A percentile compares a stretch with the other conserved stretches of the same genome.
phyloP scores from a whole-genome alignment of 2,113 vertebrate genomes.

The Xiphophorus hellerii region DNA sequence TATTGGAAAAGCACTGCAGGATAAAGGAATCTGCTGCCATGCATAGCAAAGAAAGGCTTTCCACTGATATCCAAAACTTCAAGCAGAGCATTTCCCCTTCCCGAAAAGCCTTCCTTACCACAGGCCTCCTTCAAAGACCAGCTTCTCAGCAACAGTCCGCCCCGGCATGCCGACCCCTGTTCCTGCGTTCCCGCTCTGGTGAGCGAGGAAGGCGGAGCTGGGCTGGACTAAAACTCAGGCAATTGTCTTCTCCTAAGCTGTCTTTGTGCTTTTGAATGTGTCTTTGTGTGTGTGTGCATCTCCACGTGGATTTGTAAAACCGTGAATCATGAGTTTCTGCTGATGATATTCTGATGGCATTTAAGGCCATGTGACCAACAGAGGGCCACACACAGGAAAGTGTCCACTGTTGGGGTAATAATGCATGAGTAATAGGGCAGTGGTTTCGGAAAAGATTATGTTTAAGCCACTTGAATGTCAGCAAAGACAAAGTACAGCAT shows the following conservation, averaged over 20 bases:
- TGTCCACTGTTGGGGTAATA: not conserved
- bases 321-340: conserved; percentile 54
- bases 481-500: not conserved
- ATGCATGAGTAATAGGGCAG: conserved; percentile 17
- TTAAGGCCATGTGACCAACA: conserved; percentile 34
- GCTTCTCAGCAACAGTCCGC: conserved; percentile 35
- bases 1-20: conserved; percentile 38
- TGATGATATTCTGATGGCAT: conserved; percentile 56
- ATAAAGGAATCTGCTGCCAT: conserved; percentile 51
- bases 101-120: conserved; percentile 59
- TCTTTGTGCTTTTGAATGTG: conserved; percentile 21
- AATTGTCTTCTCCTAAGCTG: conserved; percentile 71
- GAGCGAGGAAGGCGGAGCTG: conserved; percentile 60
- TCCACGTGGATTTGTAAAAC: conserved; percentile 33
- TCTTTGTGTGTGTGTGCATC: conserved; percentile 18
- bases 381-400: conserved; percentile 7
- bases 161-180: conserved; percentile 68
- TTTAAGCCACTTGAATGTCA: not conserved
- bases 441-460: conserved; percentile 10
- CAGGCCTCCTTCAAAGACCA: conserved; percentile 69
- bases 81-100: conserved; percentile 70
- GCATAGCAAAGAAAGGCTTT: conserved; percentile 56
- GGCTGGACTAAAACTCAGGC: conserved; percentile 55
- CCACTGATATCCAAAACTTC: conserved; percentile 68
- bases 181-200: conserved; percentile 58